Base-by-base conservation (phyloP, 2,888 invertebrate species). In the Hypomecis punctinalis region DNA sequence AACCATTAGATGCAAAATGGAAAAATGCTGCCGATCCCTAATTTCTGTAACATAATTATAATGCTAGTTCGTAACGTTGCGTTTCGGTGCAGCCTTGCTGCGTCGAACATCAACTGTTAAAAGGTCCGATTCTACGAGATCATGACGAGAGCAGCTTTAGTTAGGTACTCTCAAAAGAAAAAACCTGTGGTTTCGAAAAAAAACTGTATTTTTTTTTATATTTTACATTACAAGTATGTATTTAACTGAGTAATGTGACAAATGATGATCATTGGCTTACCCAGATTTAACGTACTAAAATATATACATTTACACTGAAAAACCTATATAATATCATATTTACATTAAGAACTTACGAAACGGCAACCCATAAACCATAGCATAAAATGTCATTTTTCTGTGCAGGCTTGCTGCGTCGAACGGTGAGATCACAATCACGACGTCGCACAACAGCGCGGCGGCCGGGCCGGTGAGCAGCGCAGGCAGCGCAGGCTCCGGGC, bases 391-490 rank as follows among this genome's bases (percentile, higher is more conserved):
- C 10, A 9, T 4, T 6, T 23, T 36, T 46, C 37, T 45, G 9
- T 60, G 37, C 61, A 66, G 66, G 68, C 64, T 70, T 66, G 95
- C 96, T 69, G 94, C 96, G 69, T 95, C 95, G 73, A 97, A 97
- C 81, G 96, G 97, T 40, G 97, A 97, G 91, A 94, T 97, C 72
- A 97, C 96, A 64, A 97, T 97, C 80, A 96, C 96, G 68, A 96
- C 97, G 76, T 96, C 96, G 46, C 95, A 96, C 78, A 95, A 94
- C 79, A 95, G 94, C 77, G 79, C 88, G 35, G 88, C 87, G 37
- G 89, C 81, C 52, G 86, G 86, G 0, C 90, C 96, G 69, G 89
- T 86, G 36, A 91, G 91, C 83, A 89, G 90, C 70, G 89, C 89
- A 5, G 91, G 90, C 64, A 89, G 89, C 72, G 90, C 86, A 43